These are phyloP conservation scores for Drosophila saltans DNA, from an alignment of 1,140 invertebrate genomes.

Conservation along the genomic window DNA sequence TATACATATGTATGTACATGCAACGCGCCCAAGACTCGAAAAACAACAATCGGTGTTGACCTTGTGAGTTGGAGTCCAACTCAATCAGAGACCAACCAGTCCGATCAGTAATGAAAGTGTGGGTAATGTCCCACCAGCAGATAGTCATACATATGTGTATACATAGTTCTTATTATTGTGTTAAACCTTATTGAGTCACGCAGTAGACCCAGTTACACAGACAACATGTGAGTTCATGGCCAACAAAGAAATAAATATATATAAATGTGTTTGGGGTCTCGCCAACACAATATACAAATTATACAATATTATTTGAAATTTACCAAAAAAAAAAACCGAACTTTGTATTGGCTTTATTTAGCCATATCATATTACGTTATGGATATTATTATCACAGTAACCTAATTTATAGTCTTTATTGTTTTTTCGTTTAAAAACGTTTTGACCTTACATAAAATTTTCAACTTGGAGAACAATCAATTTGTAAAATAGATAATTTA, in stretches of 20 bases:
- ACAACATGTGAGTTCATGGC: conserved; percentile 17
- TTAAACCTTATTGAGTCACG: conserved; percentile 22
- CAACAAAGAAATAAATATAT: background rate
- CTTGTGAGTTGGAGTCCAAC: conserved; percentile 3
- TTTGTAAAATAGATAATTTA: background rate
- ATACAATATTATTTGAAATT: conserved; percentile 17
- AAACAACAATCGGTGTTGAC: conserved; percentile 22
- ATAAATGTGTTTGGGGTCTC: background rate
- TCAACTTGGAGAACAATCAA: background rate
- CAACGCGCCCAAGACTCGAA: conserved; percentile 17
- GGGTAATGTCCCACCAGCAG: conserved; percentile 17
- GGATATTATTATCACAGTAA: conserved; percentile 14
- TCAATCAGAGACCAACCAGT: conserved; percentile 19
- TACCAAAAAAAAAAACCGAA: too few species aligned
- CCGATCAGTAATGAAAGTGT: conserved; percentile 21
- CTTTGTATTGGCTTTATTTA: conserved; percentile 10
- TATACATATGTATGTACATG: background rate
- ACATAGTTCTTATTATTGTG: conserved; percentile 13
- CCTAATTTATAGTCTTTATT: conserved; percentile 16
- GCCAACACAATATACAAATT: conserved; percentile 15
- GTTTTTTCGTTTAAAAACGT: background rate
- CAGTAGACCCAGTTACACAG: conserved; percentile 13
- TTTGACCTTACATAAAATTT: conserved; percentile 12
- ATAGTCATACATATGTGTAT: background rate
- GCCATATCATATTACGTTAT: conserved; percentile 17